phyloP scores from a whole-genome alignment of 2,888 invertebrate genomes.

The Agelastica alni region DNA sequence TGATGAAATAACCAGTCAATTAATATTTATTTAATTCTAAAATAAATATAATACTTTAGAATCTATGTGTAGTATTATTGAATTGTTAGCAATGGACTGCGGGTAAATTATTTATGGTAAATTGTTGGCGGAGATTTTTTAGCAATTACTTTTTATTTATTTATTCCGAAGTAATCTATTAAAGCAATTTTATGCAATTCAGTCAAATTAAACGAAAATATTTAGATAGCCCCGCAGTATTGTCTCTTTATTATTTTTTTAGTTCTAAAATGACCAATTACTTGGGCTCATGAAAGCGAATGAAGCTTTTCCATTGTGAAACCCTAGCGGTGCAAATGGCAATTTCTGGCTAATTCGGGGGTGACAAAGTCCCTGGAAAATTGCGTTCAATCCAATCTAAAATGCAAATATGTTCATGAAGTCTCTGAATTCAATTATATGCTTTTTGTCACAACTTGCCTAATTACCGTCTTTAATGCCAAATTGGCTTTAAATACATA shows the following conservation, averaged over 20 bases:
- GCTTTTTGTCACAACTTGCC: constrained; percentile 37
- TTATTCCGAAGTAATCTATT: too few relatives aligned
- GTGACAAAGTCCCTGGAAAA: constrained; percentile 52
- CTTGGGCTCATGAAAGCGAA: constrained; percentile 16
- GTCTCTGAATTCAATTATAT: constrained; percentile 42
- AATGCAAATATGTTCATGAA: constrained; percentile 50
- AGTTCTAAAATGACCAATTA: constrained; percentile 10
- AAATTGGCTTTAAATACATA: constrained; percentile 33
- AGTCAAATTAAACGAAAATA: background rate
- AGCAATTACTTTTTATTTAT: too few relatives aligned
- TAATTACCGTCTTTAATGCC: constrained; percentile 33
- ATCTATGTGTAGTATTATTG: too few relatives aligned
- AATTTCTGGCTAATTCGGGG: constrained; percentile 34
- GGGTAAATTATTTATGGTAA: too few relatives aligned
- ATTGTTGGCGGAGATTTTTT: too few relatives aligned
- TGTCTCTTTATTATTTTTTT: background rate
- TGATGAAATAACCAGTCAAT: too few relatives aligned
- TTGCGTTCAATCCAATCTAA: constrained; percentile 53
- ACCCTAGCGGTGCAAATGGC: constrained; percentile 36
- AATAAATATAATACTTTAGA: too few relatives aligned
- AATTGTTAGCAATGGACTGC: too few relatives aligned
- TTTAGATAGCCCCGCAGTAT: background rate
- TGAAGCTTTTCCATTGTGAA: constrained; percentile 19
- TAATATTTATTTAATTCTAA: too few relatives aligned
- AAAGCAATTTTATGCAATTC: background rate